Base-by-base conservation (phyloP, 2,113 vertebrate genomes). In the Planiliza haematocheilus region DNA sequence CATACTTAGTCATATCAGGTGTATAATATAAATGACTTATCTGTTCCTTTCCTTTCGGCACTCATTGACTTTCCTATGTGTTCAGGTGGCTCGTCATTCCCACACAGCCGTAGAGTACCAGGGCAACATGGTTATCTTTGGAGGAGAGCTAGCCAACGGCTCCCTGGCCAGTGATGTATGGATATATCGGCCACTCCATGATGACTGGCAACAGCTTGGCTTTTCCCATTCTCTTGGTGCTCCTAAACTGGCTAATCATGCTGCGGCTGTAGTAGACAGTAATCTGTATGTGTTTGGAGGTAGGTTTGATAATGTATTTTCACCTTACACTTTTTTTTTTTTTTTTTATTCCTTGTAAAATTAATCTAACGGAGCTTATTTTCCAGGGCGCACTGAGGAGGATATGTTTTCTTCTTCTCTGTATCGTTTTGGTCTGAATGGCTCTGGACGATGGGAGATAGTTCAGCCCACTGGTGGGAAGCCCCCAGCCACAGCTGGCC, bases 231-330 rank as follows among this genome's bases (percentile, higher is more conserved):
- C 85, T 10, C 81, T 77, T 3, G 89, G 86, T 0, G 95, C 96
- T 6, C 96, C 95, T 1, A 95, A 92, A 61, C 89, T 98, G 74
- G 96, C 96, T 10, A 95, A 95, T 82, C 96, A 98, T 0, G 96
- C 96, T 0, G 94, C 95, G 0, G 94, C 95, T 9, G 82, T 97
- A 3, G 96, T 97, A 0, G 95, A 97, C 1, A 65, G 69, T 65
- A 93, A 94, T 91, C 92, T 98, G 1, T 98, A 98, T 38, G 85
- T 98, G 16, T 97, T 96, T 42, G 96, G 96, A 71, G 96, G 95
- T 96, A 18, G 1, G 82, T 62, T 62, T 49, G 1, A 42, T 7
- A 2, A 20, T 16, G 13, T 14, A 2, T 10, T 49, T 8, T 69
- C 24, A 38, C 8, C 1, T 30, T 45, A 4, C 11, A 60, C 10